These are phyloP conservation scores for Hesperia comma DNA, from an alignment of 2,888 invertebrate genomes.

Conservation along the genomic window DNA sequence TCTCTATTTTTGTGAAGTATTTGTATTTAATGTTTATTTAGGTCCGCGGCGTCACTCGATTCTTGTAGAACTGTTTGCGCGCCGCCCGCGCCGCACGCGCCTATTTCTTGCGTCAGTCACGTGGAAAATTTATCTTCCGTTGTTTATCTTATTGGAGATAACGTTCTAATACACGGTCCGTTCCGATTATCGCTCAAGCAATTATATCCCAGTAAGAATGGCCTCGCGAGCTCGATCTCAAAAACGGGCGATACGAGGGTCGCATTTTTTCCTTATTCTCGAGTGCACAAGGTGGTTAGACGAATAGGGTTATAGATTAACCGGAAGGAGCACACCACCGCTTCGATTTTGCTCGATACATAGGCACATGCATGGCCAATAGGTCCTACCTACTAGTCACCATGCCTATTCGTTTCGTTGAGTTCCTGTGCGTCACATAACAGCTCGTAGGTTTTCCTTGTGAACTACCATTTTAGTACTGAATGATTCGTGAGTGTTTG, in stretches of 20 bases:
- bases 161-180: background rate
- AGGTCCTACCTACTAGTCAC: too few species aligned
- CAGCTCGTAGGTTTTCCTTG: background rate
- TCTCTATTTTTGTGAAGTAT: conserved; percentile 65
- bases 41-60: conserved; percentile 44
- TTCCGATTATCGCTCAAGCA: background rate
- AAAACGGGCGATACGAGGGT: too few species aligned
- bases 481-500: too few species aligned
- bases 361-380: too few species aligned
- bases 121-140: conserved; percentile 19
- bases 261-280: too few species aligned
- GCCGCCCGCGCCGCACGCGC: conserved; percentile 9
- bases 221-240: background rate
- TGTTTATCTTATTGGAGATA: conserved; percentile 22
- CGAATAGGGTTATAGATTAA: too few species aligned
- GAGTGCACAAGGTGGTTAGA: too few species aligned
- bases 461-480: background rate
- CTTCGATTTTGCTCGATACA: too few species aligned
- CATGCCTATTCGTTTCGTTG: too few species aligned
- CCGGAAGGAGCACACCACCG: too few species aligned
- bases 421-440: too few species aligned
- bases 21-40: conserved; percentile 62
- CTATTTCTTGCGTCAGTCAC: conserved; percentile 13
- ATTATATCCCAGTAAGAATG: background rate
- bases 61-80: conserved; percentile 23